Conservation (phyloP, 2,113 vertebrate genomes). For the Sclerurus mexicanus region DNA sequence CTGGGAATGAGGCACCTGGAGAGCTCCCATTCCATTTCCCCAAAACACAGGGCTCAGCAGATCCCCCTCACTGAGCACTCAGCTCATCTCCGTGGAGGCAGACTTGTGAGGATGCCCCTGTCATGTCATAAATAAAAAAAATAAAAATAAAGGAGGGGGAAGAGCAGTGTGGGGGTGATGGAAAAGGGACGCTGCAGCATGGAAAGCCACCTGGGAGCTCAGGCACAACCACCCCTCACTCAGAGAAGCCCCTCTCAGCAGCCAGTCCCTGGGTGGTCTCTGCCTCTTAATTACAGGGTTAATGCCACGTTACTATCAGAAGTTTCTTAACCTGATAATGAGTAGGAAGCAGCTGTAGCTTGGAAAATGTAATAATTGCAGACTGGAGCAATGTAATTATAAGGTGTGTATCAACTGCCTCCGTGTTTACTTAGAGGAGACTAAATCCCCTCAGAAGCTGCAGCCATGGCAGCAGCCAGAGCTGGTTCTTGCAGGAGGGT, state of each 20-base stretch:
- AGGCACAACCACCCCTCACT: background rate
- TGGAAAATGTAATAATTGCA: conserved; percentile 75
- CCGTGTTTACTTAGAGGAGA: conserved; percentile 58
- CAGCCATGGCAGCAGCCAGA: background rate
- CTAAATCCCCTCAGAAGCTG: conserved; percentile 15
- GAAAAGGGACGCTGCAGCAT: background rate
- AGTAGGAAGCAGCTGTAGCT: conserved; percentile 72
- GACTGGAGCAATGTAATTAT: conserved; percentile 67
- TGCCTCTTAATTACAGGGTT: conserved; percentile 67
- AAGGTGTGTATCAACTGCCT: conserved; percentile 66
- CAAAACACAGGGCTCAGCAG: background rate
- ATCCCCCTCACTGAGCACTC: accelerated
- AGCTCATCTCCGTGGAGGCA: accelerated
- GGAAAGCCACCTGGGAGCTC: background rate
- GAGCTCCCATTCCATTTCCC: accelerated
- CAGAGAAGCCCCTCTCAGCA: background rate
- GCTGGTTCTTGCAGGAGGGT: background rate
- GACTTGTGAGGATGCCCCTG: background rate
- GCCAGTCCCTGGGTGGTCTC: conserved; percentile 58
- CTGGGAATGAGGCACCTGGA: background rate
- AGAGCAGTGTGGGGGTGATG: background rate
- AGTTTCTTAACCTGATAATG: conserved; percentile 73
- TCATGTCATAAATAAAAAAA: too few species aligned
- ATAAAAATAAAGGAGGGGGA: background rate
- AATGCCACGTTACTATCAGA: conserved; percentile 53